Evolutionary conservation across 1,140 invertebrate species (phyloP), one percentile per base, ranked within the genome.

Genomic region (Drosophila pectinifera): DNA sequence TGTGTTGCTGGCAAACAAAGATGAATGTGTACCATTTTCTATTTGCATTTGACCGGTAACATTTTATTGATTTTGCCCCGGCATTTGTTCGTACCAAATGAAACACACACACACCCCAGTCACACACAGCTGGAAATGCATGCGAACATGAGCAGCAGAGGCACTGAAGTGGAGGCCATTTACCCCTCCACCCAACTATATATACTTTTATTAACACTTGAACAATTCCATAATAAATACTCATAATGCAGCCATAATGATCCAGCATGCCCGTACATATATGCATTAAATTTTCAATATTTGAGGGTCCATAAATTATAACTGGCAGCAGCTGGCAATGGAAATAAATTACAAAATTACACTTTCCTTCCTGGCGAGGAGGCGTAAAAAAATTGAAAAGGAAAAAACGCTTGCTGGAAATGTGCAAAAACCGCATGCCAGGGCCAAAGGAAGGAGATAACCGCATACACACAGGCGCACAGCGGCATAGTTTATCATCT

Each of bases 401-500:
- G 39, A 54, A 48, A 59, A 54, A 54, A 48, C 67, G 62, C 54
- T 74, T 61, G 31, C 18, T 63, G 48, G 59, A 34, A 86, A 67
- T 63, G 43, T 42, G 43, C 41, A 51, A 68, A 70, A 78, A 64
- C 83, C 79, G 62, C 83, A 86, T 28, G 59, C 72, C 59, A 75
- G 41, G 64, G 61, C 36, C 65, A 70, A 57, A 56, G 54, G 64
- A 58, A 73, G 72, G 53, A 68, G 80, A 83, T 81, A 82, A 75
- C 59, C 55, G 62, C 48, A 67, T 48, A 80, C 48, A 69, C 36
- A 62, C 39, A 51, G 48, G 63, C 38, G 43, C 57, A 79, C 48
- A 68, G 61, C 73, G 43, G 56, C 85, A 89, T 84, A 89, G 80
- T 78, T 85, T 88, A 89, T 84, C 80, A 80, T 88, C 75, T 88